Base-by-base conservation (phyloP, 2,888 invertebrate species). In the Lithophane leautieri region DNA sequence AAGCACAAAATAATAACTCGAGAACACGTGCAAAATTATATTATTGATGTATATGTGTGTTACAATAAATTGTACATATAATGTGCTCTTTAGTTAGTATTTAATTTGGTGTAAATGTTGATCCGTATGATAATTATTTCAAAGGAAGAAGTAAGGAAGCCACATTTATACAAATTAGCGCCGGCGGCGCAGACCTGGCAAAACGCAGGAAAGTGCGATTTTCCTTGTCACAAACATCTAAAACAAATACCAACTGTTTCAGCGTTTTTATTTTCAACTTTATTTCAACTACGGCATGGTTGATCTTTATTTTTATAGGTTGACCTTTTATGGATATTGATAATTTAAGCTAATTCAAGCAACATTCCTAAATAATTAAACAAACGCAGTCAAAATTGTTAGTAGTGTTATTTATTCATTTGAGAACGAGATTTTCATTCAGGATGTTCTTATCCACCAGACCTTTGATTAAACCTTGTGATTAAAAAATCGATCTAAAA, bases 41-140 rank as follows among this genome's bases (percentile, higher is more conserved):
- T n/a, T 9, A 28, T n/a, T n/a, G 8, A 7, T 50, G 11, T 16
- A 19, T 50, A 3, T 54, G 22, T 34, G 34, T 40, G 40, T 58
- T 25, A 40, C 66, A 63, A 56, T 28, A n/a, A 56, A 28, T 40
- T 79, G 44, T 54, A 62, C 61, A 72, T 69, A 14, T 61, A 47
- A 62, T 72, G 73, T 77, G 28, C 47, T 62, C 28, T 73, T 56
- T 73, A 62, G 11, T 54, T 54, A 47, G 14, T 68, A 58, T 68
- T 79, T 69, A 34, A 61, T 42, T 52, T 70, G 70, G 25, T 61
- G 44, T 71, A 54, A 8, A 11, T 56, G 19, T 79, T 28, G 22
- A 40, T 54, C 28, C 12, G 1, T 77, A 50, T n/a, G 47, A 44
- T 70, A 40, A 72, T 54, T 40, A 47, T 80, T 71, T 22, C 19